Evolutionary conservation across 1,140 invertebrate species (phyloP), one percentile per base, ranked within the genome.

Genomic region (Monochamus saltuarius): DNA sequence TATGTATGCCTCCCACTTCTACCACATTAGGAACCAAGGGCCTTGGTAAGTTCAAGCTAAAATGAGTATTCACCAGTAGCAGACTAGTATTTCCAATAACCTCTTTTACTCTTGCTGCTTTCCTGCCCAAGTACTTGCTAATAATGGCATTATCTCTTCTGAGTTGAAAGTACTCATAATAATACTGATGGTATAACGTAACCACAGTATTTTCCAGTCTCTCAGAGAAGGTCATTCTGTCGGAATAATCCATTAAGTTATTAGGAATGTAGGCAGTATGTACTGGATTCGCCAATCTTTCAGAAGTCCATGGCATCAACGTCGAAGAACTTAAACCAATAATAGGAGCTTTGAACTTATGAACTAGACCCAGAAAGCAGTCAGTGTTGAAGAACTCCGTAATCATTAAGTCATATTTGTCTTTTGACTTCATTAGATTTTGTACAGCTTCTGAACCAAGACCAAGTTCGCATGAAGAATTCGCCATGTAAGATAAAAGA

Each of bases 331-430:
- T 80, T 2, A 89, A 7, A 0, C 72, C 76, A 1, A 89, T 72
- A 1, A 83, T 76, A 0, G 85, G 85, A 0, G 78, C 81, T 14
- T 78, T 66, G 22, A 86, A 76, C 34, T 79, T 68, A 62, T 83
- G 72, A 1, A 77, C 69, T 6, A 89, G 67, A 4, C 78, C 81
- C 34, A 87, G 64, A 62, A 83, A 82, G 59, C 87, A 89, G 50
- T 89, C 84, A 3, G 81, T 83, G 50, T 83, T 85, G 59, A 89
- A 89, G 36, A 78, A 79, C 65, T 89, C 86, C 0, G 81, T 78
- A 4, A 89, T 68, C 1, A 89, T 75, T 1, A 88, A 14, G 67
- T 89, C 86, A 54, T 84, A 89, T 3, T 78, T 78, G 9, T 80
- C 68, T 1, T 70, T 37, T 1, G 29, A 57, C 69, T 29, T 39